Conservation (phyloP, 2,797 vertebrate species). For the Adrianichthys oophorus region DNA sequence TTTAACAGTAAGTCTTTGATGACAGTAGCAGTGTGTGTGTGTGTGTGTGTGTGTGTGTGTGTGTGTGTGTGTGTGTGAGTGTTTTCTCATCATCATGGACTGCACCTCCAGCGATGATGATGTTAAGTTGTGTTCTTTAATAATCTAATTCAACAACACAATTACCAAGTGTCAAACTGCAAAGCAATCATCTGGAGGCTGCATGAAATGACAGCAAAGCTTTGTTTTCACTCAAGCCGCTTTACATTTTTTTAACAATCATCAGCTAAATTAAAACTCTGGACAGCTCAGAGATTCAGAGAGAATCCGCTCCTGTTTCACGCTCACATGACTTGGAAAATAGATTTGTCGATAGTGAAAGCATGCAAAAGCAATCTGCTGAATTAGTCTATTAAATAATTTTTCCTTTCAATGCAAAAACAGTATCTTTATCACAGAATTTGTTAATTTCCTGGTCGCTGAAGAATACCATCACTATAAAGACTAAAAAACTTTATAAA, state of each 20-base stretch:
- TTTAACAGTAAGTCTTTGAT: constrained; percentile 48
- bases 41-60: constrained; percentile 22
- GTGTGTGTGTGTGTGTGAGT: constrained; percentile 8
- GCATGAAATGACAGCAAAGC: constrained; percentile 33
- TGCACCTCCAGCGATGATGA: constrained; percentile 57
- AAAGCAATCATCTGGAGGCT: constrained; percentile 27
- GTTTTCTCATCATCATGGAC: constrained; percentile 53
- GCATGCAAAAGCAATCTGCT: constrained; percentile 14
- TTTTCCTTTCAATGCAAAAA: constrained; percentile 7
- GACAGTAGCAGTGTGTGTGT: constrained; percentile 15
- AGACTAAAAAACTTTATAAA: background rate
- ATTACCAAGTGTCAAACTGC: constrained; percentile 69
- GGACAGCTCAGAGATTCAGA: constrained; percentile 5
- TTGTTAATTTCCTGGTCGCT: constrained; percentile 2
- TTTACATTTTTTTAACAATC: constrained; percentile 13
- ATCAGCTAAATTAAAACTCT: constrained; percentile 26
- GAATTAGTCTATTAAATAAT: constrained; percentile 4
- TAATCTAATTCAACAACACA: constrained; percentile 73
- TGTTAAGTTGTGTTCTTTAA: constrained; percentile 70
- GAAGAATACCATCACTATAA: background rate
- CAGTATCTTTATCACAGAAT: background rate
- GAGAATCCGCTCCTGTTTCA: constrained; percentile 26
- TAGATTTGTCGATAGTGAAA: constrained; percentile 18
- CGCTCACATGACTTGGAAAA: constrained; percentile 33
- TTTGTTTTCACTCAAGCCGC: constrained; percentile 18